phyloP scores from a whole-genome alignment of 2,888 invertebrate genomes.

The Hipparchia semele region DNA sequence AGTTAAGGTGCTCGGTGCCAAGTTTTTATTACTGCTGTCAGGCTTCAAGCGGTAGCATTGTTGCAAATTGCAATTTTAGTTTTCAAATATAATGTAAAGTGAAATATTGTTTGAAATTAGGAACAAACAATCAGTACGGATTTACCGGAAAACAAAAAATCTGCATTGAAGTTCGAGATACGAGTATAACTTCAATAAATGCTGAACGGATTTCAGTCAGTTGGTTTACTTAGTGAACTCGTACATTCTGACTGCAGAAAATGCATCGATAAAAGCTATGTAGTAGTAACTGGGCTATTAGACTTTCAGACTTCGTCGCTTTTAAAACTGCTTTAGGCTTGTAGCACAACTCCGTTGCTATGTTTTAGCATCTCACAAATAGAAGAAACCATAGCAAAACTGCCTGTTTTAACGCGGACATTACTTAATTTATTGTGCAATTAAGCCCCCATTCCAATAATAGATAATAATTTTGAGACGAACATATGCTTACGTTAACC shows the following conservation, averaged over 20 bases:
- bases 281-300: background rate
- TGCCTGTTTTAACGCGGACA: too few relatives aligned
- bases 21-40: constrained; percentile 76
- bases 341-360: too few relatives aligned
- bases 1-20: constrained; percentile 65
- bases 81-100: constrained; percentile 23
- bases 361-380: too few relatives aligned
- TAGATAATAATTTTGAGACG: too few relatives aligned
- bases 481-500: too few relatives aligned
- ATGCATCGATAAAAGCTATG: background rate
- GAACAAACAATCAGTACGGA: constrained; percentile 5
- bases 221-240: background rate
- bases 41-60: constrained; percentile 59
- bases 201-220: constrained; percentile 3
- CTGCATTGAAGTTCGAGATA: background rate
- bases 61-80: constrained; percentile 65
- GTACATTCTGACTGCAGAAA: background rate
- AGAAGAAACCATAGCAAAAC: too few relatives aligned
- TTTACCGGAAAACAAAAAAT: background rate
- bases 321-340: too few relatives aligned
- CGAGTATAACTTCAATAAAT: background rate
- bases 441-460: too few relatives aligned
- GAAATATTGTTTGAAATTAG: constrained; percentile 8
- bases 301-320: too few relatives aligned
- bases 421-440: too few relatives aligned